phyloP scores from a whole-genome alignment of 2,113 vertebrate genomes.

The Hydrolagus affinis region DNA sequence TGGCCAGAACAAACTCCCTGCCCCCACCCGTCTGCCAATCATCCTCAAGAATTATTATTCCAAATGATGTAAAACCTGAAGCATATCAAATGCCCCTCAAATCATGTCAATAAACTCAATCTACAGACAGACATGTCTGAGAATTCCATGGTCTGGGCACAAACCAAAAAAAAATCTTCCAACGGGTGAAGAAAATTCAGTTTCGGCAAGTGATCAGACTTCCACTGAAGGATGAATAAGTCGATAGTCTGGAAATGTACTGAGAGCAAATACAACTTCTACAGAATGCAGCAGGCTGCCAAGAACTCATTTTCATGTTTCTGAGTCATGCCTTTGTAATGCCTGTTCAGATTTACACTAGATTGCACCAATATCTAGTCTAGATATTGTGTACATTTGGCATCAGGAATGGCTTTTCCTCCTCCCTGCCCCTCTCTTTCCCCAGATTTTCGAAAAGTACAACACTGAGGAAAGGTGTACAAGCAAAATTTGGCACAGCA shows the following conservation, averaged over 20 bases:
- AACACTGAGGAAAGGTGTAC: background rate
- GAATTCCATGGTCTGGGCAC: constrained; percentile 1
- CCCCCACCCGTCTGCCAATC: no score
- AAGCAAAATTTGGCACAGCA: no score
- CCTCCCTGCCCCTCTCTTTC: background rate
- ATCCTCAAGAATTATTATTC: background rate
- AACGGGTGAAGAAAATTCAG: background rate
- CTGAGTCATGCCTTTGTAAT: background rate
- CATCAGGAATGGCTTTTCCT: background rate
- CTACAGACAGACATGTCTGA: background rate
- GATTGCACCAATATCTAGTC: background rate
- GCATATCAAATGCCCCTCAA: background rate
- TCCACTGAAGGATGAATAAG: constrained; percentile 19
- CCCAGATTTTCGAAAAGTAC: background rate
- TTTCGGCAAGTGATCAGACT: background rate
- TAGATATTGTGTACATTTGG: background rate
- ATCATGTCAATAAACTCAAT: background rate
- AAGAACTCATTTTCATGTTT: background rate
- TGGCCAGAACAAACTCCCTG: no score
- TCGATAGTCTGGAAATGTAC: background rate
- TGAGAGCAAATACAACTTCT: constrained; percentile 17
- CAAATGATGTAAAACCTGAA: background rate
- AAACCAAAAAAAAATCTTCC: background rate
- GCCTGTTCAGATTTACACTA: background rate
- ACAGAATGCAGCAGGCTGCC: background rate